Conservation (phyloP, 1,140 invertebrate genomes). For the Zaprionus capensis region DNA sequence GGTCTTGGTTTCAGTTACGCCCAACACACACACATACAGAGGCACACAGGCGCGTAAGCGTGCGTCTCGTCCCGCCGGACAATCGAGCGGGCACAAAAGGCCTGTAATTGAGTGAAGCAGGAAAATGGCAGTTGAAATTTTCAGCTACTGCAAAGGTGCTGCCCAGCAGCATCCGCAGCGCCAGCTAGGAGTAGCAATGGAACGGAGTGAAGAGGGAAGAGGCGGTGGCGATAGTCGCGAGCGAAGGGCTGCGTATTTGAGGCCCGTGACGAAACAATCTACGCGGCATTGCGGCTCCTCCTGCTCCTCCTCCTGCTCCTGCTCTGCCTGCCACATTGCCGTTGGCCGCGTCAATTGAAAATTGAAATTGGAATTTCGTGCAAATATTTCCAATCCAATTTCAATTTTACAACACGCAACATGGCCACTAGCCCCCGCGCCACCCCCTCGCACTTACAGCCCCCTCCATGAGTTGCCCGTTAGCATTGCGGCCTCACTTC, state of each 20-base stretch:
- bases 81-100: conserved; percentile 64
- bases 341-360: conserved; percentile 66
- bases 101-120: conserved; percentile 76
- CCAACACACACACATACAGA: neutral
- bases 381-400: conserved; percentile 79
- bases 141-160: conserved; percentile 48
- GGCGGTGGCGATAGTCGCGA: neutral
- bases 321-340: neutral
- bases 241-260: conserved; percentile 12
- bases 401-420: conserved; percentile 70
- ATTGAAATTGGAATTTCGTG: conserved; percentile 75
- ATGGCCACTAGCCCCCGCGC: conserved; percentile 32
- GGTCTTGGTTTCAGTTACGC: conserved; percentile 69
- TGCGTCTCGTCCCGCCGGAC: conserved; percentile 23
- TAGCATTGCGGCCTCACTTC: neutral
- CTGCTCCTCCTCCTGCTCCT: neutral
- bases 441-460: neutral
- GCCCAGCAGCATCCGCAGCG: conserved; percentile 24
- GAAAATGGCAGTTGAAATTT: conserved; percentile 56
- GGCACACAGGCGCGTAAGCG: neutral
- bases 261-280: conserved; percentile 60
- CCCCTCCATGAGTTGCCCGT: too few species aligned
- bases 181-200: neutral
- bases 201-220: neutral
- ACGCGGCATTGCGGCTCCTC: conserved; percentile 1